Base-by-base conservation (phyloP, 2,888 invertebrate genomes). In the Tachina lurida region DNA sequence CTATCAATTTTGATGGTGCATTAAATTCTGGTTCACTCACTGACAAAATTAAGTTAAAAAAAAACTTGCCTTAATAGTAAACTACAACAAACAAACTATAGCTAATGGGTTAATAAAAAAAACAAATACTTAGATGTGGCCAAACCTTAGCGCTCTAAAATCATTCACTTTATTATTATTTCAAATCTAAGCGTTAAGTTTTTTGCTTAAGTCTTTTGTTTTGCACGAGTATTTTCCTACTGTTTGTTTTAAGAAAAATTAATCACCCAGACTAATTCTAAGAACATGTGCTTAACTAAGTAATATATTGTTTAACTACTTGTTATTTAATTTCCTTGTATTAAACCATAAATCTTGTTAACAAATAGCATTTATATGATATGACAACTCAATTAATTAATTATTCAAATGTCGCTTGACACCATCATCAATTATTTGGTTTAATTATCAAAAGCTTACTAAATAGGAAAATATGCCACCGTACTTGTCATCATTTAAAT, bases 371-470 rank as follows among this genome's bases (percentile, higher is more conserved):
- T 60, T 70, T 79, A 65, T 70, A 79, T 76, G 75, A 76, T 76
- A 76, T 80, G 86, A 80, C 83, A 86, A 73, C n/a, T 86, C 76
- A 79, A 83, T 86, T 83, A 79, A 83, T 86, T 83, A 83, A 86
- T 79, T 86, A 86, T 83, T 76, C 68, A 83, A 86, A 83, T 83
- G 73, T 67, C 10, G n/a, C 58, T 62, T 83, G 79, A 79, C 86
- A 86, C 79, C 62, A 79, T 80, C 83, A 86, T 86, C 83, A 83
- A 83, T 86, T 83, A 83, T 68, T 73, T 63, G 17, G 41, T 79
- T 83, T 83, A 79, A 86, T 79, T 83, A 71, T 56, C 39, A 19
- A 22, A n/a, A n/a, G 39, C 22, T 15, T 49, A 19, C 12, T 13
- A 52, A 47, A n/a, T 10, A 17, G 31, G 31, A 31, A 71, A 60